phyloP scores from a whole-genome alignment of 2,797 vertebrate species.

The Falco rusticolus region DNA sequence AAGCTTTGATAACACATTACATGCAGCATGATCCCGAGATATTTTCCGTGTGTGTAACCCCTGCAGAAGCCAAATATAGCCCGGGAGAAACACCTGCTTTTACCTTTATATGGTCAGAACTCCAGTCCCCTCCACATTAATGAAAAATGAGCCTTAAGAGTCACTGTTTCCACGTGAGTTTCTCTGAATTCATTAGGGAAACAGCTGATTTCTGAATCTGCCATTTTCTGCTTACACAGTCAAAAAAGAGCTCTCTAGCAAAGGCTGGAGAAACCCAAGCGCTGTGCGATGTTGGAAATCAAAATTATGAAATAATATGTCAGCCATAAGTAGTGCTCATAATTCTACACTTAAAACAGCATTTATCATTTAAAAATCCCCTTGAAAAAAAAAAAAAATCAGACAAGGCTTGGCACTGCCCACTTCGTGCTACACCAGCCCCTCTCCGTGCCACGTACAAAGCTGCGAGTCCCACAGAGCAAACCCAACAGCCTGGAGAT shows the following conservation, averaged over 20 bases:
- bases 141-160: slow-evolving; percentile 56
- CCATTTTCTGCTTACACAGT: slow-evolving; percentile 58
- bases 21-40: not conserved
- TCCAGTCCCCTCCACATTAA: not conserved
- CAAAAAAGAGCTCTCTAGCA: slow-evolving; percentile 3
- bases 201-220: slow-evolving; percentile 66
- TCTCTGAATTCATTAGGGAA: slow-evolving; percentile 56
- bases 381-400: not conserved
- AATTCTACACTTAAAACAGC: slow-evolving; percentile 8
- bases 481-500: not conserved
- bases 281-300: not conserved
- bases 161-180: slow-evolving; percentile 35
- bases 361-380: not conserved
- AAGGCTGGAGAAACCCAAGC: slow-evolving; percentile 27
- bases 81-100: slow-evolving; percentile 44
- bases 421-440: not conserved
- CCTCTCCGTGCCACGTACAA: not conserved
- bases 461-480: not conserved
- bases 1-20: slow-evolving; percentile 7
- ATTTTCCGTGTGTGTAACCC: not conserved
- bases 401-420: not conserved
- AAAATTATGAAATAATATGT: not conserved
- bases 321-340: not conserved
- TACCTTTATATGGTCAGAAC: slow-evolving; percentile 35
- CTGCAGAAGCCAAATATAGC: slow-evolving; percentile 17